Percentiles rank a stretch among this genome's conserved stretches.
These are phyloP conservation scores for Tachystola acroxantha DNA, from an alignment of 2,888 invertebrate species.

Conservation along the genomic window DNA sequence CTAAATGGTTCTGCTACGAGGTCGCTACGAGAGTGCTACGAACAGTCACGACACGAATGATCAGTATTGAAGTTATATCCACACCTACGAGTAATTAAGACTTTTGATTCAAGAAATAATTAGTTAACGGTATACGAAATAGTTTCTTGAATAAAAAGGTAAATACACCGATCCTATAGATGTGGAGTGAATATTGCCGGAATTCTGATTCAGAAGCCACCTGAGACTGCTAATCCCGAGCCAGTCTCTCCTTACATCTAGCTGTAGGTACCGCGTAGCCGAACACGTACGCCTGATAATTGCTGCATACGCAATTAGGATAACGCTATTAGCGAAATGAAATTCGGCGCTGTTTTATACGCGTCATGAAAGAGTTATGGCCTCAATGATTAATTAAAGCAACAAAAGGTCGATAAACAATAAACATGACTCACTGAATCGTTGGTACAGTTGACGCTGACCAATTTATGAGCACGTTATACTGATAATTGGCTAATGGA, in stretches of 20 bases:
- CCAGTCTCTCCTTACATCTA: conserved; percentile 41
- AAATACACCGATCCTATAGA: too few relatives aligned
- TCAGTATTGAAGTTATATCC: too few relatives aligned
- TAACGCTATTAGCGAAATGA: conserved; percentile 48
- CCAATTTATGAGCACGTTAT: conserved; percentile 36
- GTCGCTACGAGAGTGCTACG: conserved; percentile 33
- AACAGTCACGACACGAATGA: conserved; percentile 21
- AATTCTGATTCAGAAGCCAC: conserved; percentile 22
- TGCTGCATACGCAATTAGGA: conserved; percentile 51
- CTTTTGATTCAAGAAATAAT: too few relatives aligned
- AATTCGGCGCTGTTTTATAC: conserved; percentile 28
- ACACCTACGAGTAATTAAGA: too few relatives aligned
- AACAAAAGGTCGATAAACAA: conserved; percentile 55
- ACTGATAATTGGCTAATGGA: conserved; percentile 32
- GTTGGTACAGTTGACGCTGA: conserved; percentile 33
- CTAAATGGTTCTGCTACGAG: conserved; percentile 9
- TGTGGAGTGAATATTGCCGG: conserved; percentile 1
- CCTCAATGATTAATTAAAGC: conserved; percentile 52
- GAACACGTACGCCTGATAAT: conserved; percentile 53
- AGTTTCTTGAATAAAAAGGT: too few relatives aligned
- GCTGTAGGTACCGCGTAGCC: conserved; percentile 34
- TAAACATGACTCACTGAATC: conserved; percentile 47
- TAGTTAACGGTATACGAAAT: too few relatives aligned
- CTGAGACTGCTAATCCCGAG: conserved; percentile 43
- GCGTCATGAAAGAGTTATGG: conserved; percentile 30